Percentiles rank a stretch among this genome's conserved stretches.
phyloP scores from a whole-genome alignment of 2,888 invertebrate genomes.

The Pogonocherus hispidulus region DNA sequence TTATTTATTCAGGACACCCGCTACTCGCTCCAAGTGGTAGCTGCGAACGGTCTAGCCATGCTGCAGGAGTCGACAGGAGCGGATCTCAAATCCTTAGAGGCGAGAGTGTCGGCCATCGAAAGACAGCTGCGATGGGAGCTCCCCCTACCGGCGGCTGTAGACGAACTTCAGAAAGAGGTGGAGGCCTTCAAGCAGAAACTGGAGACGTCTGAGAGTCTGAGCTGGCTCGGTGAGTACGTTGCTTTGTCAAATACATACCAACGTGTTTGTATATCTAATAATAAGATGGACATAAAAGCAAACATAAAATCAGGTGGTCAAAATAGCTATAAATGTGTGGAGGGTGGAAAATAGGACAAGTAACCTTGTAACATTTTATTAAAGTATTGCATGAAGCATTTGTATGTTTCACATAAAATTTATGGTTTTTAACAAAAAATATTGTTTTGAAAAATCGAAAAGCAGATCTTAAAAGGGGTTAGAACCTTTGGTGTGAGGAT shows the following conservation, averaged over 20 bases:
- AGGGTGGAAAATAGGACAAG: no score
- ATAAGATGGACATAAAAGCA: no score
- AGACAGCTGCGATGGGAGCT: conserved; percentile 71
- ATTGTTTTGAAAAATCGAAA: no score
- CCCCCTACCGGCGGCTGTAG: conserved; percentile 71
- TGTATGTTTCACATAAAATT: no score
- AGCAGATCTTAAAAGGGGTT: no score
- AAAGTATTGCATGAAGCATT: no score
- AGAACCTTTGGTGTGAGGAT: no score
- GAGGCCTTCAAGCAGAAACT: conserved; percentile 74
- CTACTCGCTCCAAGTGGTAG: conserved; percentile 64
- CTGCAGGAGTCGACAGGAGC: conserved; percentile 66
- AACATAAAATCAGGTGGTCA: no score
- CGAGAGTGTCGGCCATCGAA: conserved; percentile 73
- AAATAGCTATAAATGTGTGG: no score
- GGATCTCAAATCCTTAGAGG: conserved; percentile 73
- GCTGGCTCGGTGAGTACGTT: conserved; percentile 73
- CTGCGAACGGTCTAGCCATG: conserved; percentile 67
- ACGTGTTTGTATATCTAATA: no score
- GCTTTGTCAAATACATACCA: not conserved
- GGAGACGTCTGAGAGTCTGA: conserved; percentile 75
- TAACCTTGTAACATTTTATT: no score
- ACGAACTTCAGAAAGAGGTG: conserved; percentile 73
- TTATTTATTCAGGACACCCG: conserved; percentile 36
- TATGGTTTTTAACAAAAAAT: no score